Conservation (phyloP, 2,888 invertebrate genomes). For the Zygogramma bicolorata region DNA sequence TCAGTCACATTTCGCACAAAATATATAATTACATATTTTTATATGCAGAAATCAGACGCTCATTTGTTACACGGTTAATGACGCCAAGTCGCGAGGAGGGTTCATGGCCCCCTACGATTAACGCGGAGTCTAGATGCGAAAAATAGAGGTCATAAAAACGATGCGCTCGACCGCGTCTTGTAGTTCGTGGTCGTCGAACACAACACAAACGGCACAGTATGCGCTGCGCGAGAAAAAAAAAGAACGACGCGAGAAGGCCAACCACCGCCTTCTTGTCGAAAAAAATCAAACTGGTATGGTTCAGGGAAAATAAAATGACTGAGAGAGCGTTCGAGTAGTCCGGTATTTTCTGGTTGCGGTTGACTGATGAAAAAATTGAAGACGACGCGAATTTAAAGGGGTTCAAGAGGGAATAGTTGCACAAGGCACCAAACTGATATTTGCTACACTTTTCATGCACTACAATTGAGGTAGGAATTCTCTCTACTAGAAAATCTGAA, state of each 20-base stretch:
- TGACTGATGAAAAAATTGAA: too few species aligned
- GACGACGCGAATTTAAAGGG: too few species aligned
- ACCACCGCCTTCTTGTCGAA: constrained; percentile 33
- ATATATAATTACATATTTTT: background rate
- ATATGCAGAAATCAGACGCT: constrained; percentile 4
- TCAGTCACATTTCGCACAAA: background rate
- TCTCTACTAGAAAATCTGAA: too few species aligned
- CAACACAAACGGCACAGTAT: constrained; percentile 20
- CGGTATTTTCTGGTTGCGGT: background rate
- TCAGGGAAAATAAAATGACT: background rate
- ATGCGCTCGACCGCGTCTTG: background rate
- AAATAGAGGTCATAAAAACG: constrained; percentile 32
- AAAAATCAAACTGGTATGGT: constrained; percentile 38
- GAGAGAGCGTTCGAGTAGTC: background rate
- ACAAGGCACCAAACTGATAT: too few species aligned
- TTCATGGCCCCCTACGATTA: constrained; percentile 39
- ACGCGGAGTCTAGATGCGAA: constrained; percentile 25
- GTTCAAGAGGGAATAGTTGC: too few species aligned
- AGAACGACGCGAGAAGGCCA: constrained; percentile 32
- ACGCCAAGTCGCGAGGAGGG: constrained; percentile 30
- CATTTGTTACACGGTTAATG: constrained; percentile 27
- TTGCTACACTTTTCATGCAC: too few species aligned
- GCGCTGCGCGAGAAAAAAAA: constrained; percentile 10
- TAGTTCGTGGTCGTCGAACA: background rate
- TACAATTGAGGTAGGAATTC: too few species aligned